A percentile compares a stretch with the other conserved stretches of the same genome.
These are phyloP conservation scores for Rhagonycha fulva DNA, from an alignment of 2,888 invertebrate species.

Conservation along the genomic window DNA sequence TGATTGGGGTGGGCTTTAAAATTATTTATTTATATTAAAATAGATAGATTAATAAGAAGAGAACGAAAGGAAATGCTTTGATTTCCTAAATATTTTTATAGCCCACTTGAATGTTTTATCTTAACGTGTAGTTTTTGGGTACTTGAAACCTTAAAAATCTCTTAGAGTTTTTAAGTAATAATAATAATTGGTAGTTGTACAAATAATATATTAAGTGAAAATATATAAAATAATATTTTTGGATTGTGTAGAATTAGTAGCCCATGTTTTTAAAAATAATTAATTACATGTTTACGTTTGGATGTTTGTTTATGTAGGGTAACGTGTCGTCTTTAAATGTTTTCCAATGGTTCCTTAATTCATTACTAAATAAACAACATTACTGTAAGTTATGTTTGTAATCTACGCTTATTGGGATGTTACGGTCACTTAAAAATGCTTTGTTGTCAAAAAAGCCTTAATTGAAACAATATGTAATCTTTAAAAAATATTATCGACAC, in stretches of 20 bases:
- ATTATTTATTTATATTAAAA: background rate
- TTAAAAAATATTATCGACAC: background rate
- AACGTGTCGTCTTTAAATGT: slow-evolving; percentile 21
- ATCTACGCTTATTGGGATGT: slow-evolving; percentile 6
- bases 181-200: slow-evolving; percentile 50
- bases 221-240: slow-evolving; percentile 50
- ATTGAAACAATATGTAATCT: background rate
- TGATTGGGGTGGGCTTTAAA: slow-evolving; percentile 13
- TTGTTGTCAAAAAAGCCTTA: background rate
- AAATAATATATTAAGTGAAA: slow-evolving; percentile 35
- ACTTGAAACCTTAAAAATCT: slow-evolving; percentile 48
- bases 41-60: slow-evolving; percentile 3
- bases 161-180: slow-evolving; percentile 35
- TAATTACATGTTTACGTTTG: slow-evolving; percentile 42
- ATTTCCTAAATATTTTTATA: slow-evolving; percentile 12
- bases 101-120: slow-evolving; percentile 23
- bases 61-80: background rate
- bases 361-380: slow-evolving; percentile 19
- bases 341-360: slow-evolving; percentile 27
- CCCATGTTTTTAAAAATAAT: slow-evolving; percentile 37
- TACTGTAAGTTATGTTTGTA: slow-evolving; percentile 11
- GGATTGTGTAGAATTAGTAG: slow-evolving; percentile 52
- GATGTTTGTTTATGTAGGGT: slow-evolving; percentile 9
- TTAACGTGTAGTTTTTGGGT: slow-evolving; percentile 38
- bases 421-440: background rate